Conservation (phyloP, 2,888 invertebrate genomes). For the Tolmerus cingulatus region DNA sequence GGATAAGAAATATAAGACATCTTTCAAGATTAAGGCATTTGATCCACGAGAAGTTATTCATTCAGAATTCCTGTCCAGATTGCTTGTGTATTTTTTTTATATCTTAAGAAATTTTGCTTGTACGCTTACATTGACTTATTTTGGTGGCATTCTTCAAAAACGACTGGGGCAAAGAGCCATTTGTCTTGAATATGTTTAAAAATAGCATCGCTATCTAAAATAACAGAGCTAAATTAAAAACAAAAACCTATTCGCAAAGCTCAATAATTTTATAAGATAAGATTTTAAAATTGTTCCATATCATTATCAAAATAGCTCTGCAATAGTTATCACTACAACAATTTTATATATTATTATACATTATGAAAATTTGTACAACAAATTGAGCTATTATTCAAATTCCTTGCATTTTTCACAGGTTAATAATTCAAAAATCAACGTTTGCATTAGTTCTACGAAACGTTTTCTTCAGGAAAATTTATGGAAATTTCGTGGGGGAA, state of each 20-base stretch:
- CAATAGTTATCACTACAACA: not conserved
- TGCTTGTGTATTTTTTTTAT: not conserved
- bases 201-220: not conserved
- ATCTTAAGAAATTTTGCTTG: not conserved
- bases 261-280: not conserved
- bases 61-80: not conserved
- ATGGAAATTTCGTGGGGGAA: not conserved
- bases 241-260: no score
- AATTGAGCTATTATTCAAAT: not conserved
- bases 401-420: not conserved
- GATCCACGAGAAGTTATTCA: not conserved
- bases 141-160: not conserved
- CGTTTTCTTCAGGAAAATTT: not conserved
- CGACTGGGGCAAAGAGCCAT: not conserved
- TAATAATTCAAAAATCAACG: not conserved
- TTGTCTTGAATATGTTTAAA: not conserved
- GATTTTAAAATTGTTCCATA: not conserved
- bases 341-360: not conserved
- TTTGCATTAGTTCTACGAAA: not conserved
- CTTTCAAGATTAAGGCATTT: conserved; percentile 2
- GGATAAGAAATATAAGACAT: conserved; percentile 4
- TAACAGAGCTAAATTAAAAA: not conserved
- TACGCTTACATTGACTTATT: not conserved
- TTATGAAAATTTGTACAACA: not conserved
- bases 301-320: not conserved